Percentiles rank a stretch among this genome's conserved stretches.
Conservation (phyloP, 2,113 vertebrate species). For the Jacana jacana region DNA sequence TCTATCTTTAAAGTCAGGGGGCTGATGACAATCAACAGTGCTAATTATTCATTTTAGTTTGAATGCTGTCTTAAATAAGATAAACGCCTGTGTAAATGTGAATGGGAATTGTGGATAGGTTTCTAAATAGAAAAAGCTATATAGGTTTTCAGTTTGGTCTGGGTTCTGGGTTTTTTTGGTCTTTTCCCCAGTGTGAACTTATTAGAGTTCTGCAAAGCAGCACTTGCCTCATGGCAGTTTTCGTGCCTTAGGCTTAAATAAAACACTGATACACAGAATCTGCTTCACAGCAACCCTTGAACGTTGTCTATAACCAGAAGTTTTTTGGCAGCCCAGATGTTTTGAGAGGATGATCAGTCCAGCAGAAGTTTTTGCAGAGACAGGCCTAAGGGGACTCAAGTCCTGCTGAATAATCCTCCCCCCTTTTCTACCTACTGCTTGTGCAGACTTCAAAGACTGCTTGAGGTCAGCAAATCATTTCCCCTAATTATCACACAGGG, state of each 20-base stretch:
- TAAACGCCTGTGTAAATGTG: neutral
- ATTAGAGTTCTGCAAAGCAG: neutral
- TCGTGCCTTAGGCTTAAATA: neutral
- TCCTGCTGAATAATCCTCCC: neutral
- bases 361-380: neutral
- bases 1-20: neutral
- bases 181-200: neutral
- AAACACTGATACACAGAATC: neutral
- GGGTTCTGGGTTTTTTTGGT: neutral
- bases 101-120: neutral
- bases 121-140: neutral
- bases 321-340: neutral
- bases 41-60: neutral
- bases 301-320: neutral
- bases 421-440: neutral
- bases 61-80: neutral
- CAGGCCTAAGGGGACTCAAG: neutral
- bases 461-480: conserved; percentile 17
- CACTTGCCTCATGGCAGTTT: neutral
- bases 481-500: neutral
- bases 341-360: neutral
- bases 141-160: neutral
- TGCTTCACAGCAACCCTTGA: neutral
- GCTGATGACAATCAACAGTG: neutral
- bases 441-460: conserved; percentile 4